phyloP scores from a whole-genome alignment of 1,140 invertebrate genomes.

The Alviniconcha marisindica region DNA sequence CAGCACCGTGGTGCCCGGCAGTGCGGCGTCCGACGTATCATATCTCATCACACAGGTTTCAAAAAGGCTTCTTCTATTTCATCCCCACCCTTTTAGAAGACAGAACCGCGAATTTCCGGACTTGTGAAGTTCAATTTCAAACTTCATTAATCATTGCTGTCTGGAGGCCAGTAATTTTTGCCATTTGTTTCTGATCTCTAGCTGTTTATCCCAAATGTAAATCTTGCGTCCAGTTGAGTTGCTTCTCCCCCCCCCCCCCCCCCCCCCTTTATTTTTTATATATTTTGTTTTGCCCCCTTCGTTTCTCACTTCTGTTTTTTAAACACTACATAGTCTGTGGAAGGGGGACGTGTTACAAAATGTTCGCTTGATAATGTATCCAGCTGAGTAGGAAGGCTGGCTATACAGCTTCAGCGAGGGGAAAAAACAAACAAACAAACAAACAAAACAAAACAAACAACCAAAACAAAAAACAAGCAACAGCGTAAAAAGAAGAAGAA shows the following conservation, averaged over 20 bases:
- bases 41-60: neutral
- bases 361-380: no score
- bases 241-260: neutral
- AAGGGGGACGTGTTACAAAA: no score
- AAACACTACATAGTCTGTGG: no score
- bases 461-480: constrained; percentile 7
- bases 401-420: neutral
- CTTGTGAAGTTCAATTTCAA: constrained; percentile 39
- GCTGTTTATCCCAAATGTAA: constrained; percentile 26
- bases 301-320: no score
- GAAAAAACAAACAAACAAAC: neutral
- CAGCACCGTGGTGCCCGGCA: neutral
- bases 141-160: constrained; percentile 32
- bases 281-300: no score
- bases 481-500: neutral
- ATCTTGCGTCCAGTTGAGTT: constrained; percentile 18
- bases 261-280: no score
- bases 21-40: neutral
- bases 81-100: constrained; percentile 27
- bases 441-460: neutral
- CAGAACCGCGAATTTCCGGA: constrained; percentile 28
- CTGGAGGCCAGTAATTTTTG: constrained; percentile 25
- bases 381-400: neutral
- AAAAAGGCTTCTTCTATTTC: neutral
- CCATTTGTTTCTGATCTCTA: constrained; percentile 30